Evolutionary conservation across 2,797 vertebrate species (phyloP), one percentile per base, ranked within the genome.

Genomic region (Rhinatrema bivittatum): DNA sequence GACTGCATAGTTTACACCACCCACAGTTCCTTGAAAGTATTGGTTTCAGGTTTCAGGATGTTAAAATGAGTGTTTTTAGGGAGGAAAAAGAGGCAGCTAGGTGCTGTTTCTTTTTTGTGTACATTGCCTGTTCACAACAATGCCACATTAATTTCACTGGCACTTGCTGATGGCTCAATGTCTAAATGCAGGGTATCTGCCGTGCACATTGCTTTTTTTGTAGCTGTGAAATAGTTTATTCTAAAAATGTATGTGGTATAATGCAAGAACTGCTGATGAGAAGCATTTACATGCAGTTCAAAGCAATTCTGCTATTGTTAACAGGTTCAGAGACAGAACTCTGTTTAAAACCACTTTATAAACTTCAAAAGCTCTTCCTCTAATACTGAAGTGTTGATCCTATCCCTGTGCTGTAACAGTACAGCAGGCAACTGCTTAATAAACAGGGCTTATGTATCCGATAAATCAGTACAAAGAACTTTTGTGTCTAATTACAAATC

Each of bases 41-140:
- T 26, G 20, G 74, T 71, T 78, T 85, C 46, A 13, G 54, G 59
- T 78, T 78, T 64, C 74, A 71, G 58, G 68, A 60, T 46, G 42
- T 62, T 50, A 60, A 42, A 38, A 55, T 52, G 68, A 61, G 46
- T 56, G 36, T 54, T 67, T n/a, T 55, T 44, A 30, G 6, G n/a
- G 20, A 21, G 16, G 26, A 20, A 42, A 32, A 34, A 10, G 25
- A 38, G 37, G 37, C n/a, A 16, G 17, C 13, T 40, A 53, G 37
- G 39, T 23, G 32, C 36, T 20, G 44, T 13, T 53, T 56, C 53
- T 55, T 46, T 29, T 36, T 50, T 39, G 60, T 25, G 29, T 30
- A 40, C 60, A 14, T 15, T 28, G 56, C 43, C 16, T 32, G 12
- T 16, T n/a, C n/a, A n/a, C 62, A 53, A 56, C 52, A 64, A 53